Base-by-base conservation (phyloP, 2,888 invertebrate species). In the Chironomus tentans region DNA sequence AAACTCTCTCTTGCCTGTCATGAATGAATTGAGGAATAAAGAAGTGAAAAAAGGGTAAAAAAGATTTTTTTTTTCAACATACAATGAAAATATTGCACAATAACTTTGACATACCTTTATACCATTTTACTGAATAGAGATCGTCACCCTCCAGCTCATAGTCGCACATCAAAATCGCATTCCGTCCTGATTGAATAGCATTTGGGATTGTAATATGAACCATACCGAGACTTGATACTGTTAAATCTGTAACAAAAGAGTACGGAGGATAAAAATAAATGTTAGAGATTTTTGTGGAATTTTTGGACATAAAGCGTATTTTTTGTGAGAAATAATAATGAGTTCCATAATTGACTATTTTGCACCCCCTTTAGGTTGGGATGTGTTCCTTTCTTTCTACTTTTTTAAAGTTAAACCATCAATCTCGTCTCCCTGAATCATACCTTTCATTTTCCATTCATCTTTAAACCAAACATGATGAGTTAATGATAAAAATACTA, bases 101-200 rank as follows among this genome's bases (percentile, higher is more conserved):
- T 56, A 22, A 65, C 22, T 10, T 18, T 22, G 13, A 62, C 18
- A 22, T 65, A 65, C 86, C 85, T 79, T 86, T 86, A 83, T 87
- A 87, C 87, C 87, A 87, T 80, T 87, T 87, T 79, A 87, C 86
- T 50, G 86, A 83, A 81, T 87, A 87, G 48, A 87, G 81, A 28
- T 82, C 82, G 77, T 86, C 85, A 48, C 82, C 82, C 78, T 85
- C 84, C 77, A 87, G 81, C 80, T 87, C 84, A 81, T 86, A 87
- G 77, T 81, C 81, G 81, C 87, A 87, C 77, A 82, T 82, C 80
- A 87, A 82, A 78, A 83, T 85, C 77, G 86, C 86, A 68, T 74
- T 74, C 28, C 74, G 47, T 74, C 74, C 74, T 68, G 74, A 74
- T 74, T 74, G 74, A 68, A 74, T 74, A 46, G 74, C 74, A 22